phyloP scores from a whole-genome alignment of 2,797 vertebrate genomes.

The Onychomys arenicola region DNA sequence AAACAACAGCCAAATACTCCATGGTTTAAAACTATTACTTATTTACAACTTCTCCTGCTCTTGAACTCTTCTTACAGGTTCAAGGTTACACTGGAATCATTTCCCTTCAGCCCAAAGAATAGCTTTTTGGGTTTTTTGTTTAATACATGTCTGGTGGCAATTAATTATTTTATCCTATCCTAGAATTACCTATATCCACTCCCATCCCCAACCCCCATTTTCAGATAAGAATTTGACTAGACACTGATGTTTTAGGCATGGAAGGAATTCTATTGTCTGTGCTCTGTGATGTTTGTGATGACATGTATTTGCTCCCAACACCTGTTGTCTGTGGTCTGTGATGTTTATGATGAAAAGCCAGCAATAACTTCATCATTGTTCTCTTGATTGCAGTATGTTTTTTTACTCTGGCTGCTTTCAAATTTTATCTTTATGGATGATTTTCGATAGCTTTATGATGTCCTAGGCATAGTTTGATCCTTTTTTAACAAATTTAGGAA shows the following conservation, averaged over 20 bases:
- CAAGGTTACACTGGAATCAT: background rate
- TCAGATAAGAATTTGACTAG: background rate
- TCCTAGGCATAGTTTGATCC: background rate
- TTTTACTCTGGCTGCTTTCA: background rate
- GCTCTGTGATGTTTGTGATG: background rate
- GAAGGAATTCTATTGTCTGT: background rate
- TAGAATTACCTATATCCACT: background rate
- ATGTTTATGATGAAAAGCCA: background rate
- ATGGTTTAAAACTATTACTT: background rate
- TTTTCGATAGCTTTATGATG: background rate
- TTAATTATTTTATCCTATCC: background rate
- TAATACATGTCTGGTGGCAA: background rate
- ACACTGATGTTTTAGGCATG: background rate
- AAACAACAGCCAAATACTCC: background rate
- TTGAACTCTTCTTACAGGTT: background rate
- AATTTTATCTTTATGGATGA: conserved; percentile 39
- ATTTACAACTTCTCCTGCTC: background rate
- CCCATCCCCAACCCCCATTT: background rate
- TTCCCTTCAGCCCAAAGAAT: background rate
- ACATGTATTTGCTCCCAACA: background rate
- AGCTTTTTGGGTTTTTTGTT: background rate
- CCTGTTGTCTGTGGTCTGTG: background rate
- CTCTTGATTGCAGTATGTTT: background rate
- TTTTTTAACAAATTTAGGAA: conserved; percentile 26
- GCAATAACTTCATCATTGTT: background rate